These are phyloP conservation scores for Macquaria australasica DNA, from an alignment of 2,113 vertebrate species.

Conservation along the genomic window DNA sequence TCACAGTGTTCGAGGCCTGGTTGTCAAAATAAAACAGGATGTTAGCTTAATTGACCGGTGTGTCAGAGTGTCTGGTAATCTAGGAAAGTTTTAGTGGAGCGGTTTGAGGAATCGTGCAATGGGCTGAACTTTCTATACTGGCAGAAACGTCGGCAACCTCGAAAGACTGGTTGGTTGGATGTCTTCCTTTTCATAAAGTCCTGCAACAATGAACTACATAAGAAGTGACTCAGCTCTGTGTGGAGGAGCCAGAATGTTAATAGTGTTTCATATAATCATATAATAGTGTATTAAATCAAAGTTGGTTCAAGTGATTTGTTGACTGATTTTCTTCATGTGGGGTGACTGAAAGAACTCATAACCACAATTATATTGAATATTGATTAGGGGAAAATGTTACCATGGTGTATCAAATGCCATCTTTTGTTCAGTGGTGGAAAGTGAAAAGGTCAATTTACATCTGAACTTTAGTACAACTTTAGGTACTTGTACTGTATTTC, in stretches of 20 bases:
- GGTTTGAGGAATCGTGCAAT: slow-evolving; percentile 72
- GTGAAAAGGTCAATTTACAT: not conserved
- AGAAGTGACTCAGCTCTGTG: not conserved
- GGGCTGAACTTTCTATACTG: slow-evolving; percentile 60
- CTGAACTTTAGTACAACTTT: not conserved
- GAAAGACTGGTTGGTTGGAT: not conserved
- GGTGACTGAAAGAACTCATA: not conserved
- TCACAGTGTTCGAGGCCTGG: not conserved
- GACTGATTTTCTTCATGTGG: not conserved
- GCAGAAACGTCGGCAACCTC: not conserved
- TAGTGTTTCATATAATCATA: not conserved
- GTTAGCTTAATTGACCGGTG: not conserved
- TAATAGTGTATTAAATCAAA: not conserved
- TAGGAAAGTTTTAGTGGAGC: slow-evolving; percentile 75
- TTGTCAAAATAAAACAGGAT: slow-evolving; percentile 61
- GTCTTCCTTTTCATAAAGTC: slow-evolving; percentile 4
- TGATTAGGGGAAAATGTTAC: not conserved
- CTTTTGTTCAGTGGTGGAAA: not conserved
- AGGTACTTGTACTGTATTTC: not conserved
- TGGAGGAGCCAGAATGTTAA: not conserved
- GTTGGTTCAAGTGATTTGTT: not conserved
- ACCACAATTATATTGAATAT: not conserved
- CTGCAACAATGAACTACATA: not conserved
- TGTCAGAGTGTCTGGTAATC: slow-evolving; percentile 68
- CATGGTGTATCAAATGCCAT: not conserved